Evolutionary conservation across 2,113 vertebrate genomes (phyloP), one percentile per base, ranked within the genome.

Genomic region (Rhinolophus sinicus): DNA sequence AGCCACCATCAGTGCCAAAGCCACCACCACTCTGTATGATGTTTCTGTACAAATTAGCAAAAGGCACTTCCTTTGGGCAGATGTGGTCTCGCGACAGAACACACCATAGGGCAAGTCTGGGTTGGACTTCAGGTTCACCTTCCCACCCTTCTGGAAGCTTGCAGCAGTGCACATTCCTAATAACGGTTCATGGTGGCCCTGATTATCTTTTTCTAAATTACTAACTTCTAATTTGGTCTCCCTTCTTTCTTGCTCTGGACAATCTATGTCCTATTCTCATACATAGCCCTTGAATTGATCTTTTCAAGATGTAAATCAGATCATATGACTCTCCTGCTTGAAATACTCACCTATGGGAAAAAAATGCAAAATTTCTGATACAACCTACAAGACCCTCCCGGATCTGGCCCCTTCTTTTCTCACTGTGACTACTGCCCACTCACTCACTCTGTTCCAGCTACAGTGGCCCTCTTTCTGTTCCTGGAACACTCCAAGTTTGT

Each of bases 301-400:
- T 93, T 93, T 94, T 67, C 26, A 62, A 91, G 95, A 77, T 82
- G 14, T 88, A 77, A 92, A 81, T 33, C 64, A 88, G 80, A 72
- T 94, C 14, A 40, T 26, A 35, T 10, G 30, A 40, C 30, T 62
- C 38, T 62, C 12, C 47, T 56, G 44, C 33, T 56, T 89, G 26
- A 94, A 96, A 91, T 56, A 33, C 14, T 91, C 26, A 93, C 11
- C 64, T 7, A 44, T 56, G 90, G 58, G 22, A 90, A 77, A 86
- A 44, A 93, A 94, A 94, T 15, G 24, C 7, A 73, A 87, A 70
- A 24, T 84, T 47, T 11, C 60, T 84, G 6, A 64, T 67, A 77
- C 56, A 44, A 60, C 28, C 18, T 35, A 30, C 2, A 38, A 47
- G 56, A 56, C 15, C 7, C 1, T n/a, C 19, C 13, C 21, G 30